phyloP scores from a whole-genome alignment of 2,113 vertebrate genomes.

The Okapia johnstoni region DNA sequence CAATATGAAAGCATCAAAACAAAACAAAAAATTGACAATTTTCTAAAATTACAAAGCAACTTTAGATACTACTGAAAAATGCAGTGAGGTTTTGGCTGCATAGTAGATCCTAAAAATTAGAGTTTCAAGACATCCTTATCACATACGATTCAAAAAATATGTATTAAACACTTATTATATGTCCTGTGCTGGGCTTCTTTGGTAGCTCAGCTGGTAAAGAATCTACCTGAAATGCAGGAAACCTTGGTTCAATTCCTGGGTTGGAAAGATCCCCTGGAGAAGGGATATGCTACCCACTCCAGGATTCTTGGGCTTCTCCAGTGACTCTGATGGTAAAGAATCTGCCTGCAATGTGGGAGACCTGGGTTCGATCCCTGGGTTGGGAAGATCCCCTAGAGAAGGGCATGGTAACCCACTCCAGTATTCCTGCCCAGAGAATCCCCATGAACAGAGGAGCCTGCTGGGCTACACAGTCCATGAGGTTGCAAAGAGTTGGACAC shows the following conservation, averaged over 20 bases:
- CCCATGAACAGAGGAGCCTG: neutral
- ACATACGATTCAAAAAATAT: neutral
- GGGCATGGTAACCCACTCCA: neutral
- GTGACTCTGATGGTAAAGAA: neutral
- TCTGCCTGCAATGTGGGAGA: neutral
- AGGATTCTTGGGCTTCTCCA: neutral
- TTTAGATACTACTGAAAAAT: neutral
- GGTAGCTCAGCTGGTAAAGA: neutral
- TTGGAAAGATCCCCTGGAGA: neutral
- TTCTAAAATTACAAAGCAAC: neutral
- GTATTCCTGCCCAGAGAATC: neutral
- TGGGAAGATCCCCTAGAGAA: neutral
- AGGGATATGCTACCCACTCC: neutral
- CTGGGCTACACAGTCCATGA: neutral
- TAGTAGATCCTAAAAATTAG: neutral
- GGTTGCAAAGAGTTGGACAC: neutral
- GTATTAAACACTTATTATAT: neutral
- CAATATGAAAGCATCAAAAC: neutral
- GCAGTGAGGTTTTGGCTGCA: neutral
- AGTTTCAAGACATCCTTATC: neutral
- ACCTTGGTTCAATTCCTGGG: neutral
- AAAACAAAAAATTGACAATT: neutral
- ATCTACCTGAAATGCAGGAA: neutral
- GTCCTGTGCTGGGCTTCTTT: neutral
- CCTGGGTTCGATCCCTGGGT: neutral